Evolutionary conservation across 2,888 invertebrate species (phyloP).

Genomic region (Notodonta ziczac): DNA sequence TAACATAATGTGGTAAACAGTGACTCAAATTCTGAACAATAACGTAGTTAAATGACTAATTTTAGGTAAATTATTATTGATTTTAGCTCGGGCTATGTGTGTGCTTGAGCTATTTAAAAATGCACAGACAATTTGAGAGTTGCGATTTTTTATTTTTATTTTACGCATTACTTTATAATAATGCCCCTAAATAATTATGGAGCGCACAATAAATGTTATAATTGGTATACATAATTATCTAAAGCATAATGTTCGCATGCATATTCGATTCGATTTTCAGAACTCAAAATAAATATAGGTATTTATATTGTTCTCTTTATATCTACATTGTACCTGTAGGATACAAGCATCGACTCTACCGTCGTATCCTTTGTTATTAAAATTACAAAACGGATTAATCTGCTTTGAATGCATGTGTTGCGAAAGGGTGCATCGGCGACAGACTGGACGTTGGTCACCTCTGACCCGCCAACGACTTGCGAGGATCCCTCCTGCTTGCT

Average conservation of each 20-base stretch:
- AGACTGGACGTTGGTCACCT: conserved; percentile 74
- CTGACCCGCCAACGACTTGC: conserved; percentile 70
- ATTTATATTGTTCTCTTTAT: not conserved
- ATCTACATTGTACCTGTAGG: not conserved
- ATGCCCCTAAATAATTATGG: too few species aligned
- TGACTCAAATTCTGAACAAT: not conserved
- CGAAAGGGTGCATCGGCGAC: conserved; percentile 66
- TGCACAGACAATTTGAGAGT: too few species aligned
- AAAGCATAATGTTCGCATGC: too few species aligned
- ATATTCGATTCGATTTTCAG: too few species aligned
- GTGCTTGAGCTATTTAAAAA: too few species aligned
- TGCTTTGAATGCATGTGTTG: conserved; percentile 50
- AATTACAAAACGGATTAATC: conserved; percentile 37
- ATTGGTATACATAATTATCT: too few species aligned
- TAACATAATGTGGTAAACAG: not conserved
- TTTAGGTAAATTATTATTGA: too few species aligned
- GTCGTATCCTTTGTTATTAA: conserved; percentile 34
- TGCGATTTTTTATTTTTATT: too few species aligned
- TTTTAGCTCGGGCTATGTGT: too few species aligned
- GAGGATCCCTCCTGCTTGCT: conserved; percentile 17
- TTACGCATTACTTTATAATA: too few species aligned
- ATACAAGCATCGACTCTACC: conserved; percentile 2
- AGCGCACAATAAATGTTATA: too few species aligned
- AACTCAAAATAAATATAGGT: too few species aligned
- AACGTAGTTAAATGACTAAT: not conserved